Conservation (phyloP, 2,113 vertebrate genomes). For the Cyprinus carpio region DNA sequence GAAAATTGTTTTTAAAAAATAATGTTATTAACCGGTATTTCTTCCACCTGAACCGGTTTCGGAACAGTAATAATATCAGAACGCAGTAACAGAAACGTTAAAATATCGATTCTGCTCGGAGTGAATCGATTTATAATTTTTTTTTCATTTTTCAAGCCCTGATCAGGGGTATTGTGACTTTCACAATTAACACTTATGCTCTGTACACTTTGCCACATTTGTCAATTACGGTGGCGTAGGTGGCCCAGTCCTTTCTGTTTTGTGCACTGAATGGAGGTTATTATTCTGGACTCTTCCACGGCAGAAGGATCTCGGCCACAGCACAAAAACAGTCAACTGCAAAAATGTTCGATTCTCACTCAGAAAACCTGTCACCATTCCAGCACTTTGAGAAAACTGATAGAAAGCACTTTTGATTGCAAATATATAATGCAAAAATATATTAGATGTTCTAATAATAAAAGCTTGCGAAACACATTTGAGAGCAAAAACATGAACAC, state of each 20-base stretch:
- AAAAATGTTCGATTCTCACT: slow-evolving; percentile 29
- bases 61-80: too few relatives aligned
- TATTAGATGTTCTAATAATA: not conserved
- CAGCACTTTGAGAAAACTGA: not conserved
- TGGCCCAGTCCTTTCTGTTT: slow-evolving; percentile 48
- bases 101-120: too few relatives aligned
- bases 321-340: slow-evolving; percentile 28
- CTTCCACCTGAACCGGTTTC: too few relatives aligned
- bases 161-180: slow-evolving; percentile 47
- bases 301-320: slow-evolving; percentile 47
- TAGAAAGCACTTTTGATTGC: not conserved
- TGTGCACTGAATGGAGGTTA: slow-evolving; percentile 52
- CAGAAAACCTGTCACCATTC: not conserved
- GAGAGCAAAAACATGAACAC: not conserved
- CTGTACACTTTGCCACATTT: slow-evolving; percentile 51
- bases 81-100: too few relatives aligned
- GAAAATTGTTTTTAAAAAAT: too few relatives aligned
- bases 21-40: too few relatives aligned
- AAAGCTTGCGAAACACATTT: not conserved
- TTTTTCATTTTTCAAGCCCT: too few relatives aligned
- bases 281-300: slow-evolving; percentile 44
- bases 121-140: too few relatives aligned
- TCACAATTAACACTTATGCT: slow-evolving; percentile 49
- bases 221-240: slow-evolving; percentile 48
- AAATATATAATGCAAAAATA: not conserved